These are phyloP conservation scores for Sternotherus odoratus DNA, from an alignment of 2,797 vertebrate species.

Conservation along the genomic window DNA sequence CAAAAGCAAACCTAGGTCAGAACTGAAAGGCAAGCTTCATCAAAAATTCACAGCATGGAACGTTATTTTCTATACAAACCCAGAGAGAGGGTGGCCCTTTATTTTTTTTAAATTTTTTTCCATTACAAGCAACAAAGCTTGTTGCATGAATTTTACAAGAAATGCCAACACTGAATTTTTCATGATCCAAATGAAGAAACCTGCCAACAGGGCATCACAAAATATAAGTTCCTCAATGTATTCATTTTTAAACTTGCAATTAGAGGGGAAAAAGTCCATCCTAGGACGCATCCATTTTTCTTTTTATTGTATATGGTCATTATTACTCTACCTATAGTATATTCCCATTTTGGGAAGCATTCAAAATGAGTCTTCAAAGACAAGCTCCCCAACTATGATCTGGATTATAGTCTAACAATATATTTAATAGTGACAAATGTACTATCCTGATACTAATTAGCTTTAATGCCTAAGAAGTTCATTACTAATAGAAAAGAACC, in stretches of 20 bases:
- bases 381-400: slow-evolving; percentile 35
- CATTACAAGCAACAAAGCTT: background rate
- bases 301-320: background rate
- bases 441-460: background rate
- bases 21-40: background rate
- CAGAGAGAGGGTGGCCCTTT: background rate
- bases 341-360: slow-evolving; percentile 21
- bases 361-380: slow-evolving; percentile 5
- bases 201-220: background rate
- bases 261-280: background rate
- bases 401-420: background rate
- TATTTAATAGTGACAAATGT: slow-evolving; percentile 12
- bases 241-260: background rate
- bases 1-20: slow-evolving; percentile 42
- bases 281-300: background rate
- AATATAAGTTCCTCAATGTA: background rate
- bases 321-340: background rate
- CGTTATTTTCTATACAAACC: slow-evolving; percentile 13
- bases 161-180: slow-evolving; percentile 4
- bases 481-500: background rate
- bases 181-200: background rate
- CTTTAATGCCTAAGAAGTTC: background rate
- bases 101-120: background rate
- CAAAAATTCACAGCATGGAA: slow-evolving; percentile 19
- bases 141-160: slow-evolving; percentile 8